Base-by-base conservation (phyloP, 2,113 vertebrate genomes). In the Thunnus maccoyii region DNA sequence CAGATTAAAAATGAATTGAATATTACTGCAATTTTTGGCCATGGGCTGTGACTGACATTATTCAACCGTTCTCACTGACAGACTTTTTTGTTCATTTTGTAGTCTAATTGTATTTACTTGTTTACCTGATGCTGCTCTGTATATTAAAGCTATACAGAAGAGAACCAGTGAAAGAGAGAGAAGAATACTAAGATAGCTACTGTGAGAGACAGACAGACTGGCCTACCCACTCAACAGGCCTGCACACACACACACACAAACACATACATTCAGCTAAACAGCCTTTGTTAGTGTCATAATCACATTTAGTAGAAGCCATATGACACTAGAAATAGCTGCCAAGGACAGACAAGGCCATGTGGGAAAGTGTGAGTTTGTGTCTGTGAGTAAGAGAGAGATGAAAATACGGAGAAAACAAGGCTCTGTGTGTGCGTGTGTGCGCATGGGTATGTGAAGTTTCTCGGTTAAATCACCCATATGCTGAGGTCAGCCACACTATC, bases 401-500 rank as follows among this genome's bases (percentile, higher is more conserved):
- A 80, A 89, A 88, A 88, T 68, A 84, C 67, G 30, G 66, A 77
- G 44, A 84, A 78, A 78, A 80, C 66, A 73, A 79, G 76, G n/a
- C 30, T 62, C 65, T 52, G 15, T 65, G 63, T 75, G 77, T 57
- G 78, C 76, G 55, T 75, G 70, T 61, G 27, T 51, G 50, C 61
- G 66, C 25, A 18, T 69, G 60, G 0, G 48, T 76, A 30, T 77
- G 91, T 85, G 81, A 88, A 89, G 90, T 88, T 90, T 86, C 76
- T 84, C 84, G 70, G 82, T 72, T 82, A 87, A 88, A 87, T 68
- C 51, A 60, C 69, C 87, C 89, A 91, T 92, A 93, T 92, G 92
- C 76, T 89, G 78, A 91, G 90, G 90, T 92, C 82, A 91, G 78
- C 50, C 91, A 62, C 86, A 76, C 78, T 83, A 93, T 91, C 92